phyloP scores from a whole-genome alignment of 2,888 invertebrate species.

The Odontocolon sp. region DNA sequence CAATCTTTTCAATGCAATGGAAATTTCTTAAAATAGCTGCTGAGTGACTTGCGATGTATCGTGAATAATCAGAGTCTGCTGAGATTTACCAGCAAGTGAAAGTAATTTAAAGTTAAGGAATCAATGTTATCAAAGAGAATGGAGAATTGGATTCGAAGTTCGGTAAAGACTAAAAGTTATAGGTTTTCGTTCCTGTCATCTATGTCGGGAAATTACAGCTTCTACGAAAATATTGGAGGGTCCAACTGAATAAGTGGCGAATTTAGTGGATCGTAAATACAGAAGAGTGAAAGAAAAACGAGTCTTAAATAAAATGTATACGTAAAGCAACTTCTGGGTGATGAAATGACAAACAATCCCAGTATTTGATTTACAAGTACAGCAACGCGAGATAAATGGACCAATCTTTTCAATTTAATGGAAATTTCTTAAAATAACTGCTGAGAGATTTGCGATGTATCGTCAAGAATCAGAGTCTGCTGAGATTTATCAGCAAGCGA shows the following conservation, averaged over 20 bases:
- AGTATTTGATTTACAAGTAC: conserved; percentile 21
- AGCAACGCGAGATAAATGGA: neutral
- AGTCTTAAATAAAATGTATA: conserved; percentile 8
- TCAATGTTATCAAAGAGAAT: conserved; percentile 49
- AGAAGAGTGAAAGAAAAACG: conserved; percentile 15
- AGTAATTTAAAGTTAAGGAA: conserved; percentile 39
- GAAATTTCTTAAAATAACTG: no score
- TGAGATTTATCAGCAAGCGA: neutral
- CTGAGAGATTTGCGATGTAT: neutral
- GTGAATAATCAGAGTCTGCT: neutral
- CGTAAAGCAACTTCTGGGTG: no score
- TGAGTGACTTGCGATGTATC: neutral
- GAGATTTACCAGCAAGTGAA: neutral
- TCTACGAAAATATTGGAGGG: conserved; percentile 7
- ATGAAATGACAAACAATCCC: no score
- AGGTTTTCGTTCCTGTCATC: conserved; percentile 1
- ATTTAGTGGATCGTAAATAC: conserved; percentile 62
- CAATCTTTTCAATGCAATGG: no score
- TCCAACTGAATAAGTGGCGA: conserved; percentile 27
- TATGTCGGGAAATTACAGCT: neutral
- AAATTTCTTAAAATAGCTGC: no score
- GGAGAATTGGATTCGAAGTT: conserved; percentile 18
- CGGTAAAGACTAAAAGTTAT: conserved; percentile 54
- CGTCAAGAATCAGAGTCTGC: neutral
- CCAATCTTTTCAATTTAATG: no score